Evolutionary conservation across 2,113 vertebrate species (phyloP).

Genomic region (Coptodon bakossiorum): DNA sequence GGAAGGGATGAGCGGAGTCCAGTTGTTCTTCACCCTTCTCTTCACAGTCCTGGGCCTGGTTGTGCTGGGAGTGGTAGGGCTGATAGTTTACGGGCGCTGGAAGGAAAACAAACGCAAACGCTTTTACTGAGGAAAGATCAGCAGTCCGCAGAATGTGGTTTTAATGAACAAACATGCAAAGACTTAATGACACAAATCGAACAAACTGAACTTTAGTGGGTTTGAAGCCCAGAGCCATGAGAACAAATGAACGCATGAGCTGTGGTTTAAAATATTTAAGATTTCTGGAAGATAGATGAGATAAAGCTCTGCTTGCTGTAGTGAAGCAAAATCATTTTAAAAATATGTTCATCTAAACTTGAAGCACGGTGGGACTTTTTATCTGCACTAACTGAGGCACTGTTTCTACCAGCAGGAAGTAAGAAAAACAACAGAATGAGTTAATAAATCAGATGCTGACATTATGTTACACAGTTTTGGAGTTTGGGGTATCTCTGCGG

Average conservation of each 20-base stretch:
- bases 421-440: neutral
- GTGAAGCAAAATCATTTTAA: neutral
- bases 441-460: neutral
- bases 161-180: neutral
- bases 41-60: slow-evolving; percentile 83
- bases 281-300: neutral
- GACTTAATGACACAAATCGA: neutral
- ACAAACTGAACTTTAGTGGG: neutral
- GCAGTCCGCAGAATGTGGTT: neutral
- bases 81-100: slow-evolving; percentile 86
- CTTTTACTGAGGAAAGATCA: slow-evolving; percentile 80
- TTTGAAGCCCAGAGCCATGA: neutral
- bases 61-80: slow-evolving; percentile 76
- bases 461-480: neutral
- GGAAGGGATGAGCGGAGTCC: slow-evolving; percentile 79
- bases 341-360: neutral
- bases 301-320: neutral
- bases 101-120: slow-evolving; percentile 90
- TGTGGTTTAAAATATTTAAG: neutral
- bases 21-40: slow-evolving; percentile 82
- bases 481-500: neutral
- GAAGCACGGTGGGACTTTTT: neutral
- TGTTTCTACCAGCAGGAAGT: neutral
- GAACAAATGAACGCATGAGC: neutral
- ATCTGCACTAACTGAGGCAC: neutral